These are phyloP conservation scores for Rhagonycha lutea DNA, from an alignment of 2,888 invertebrate genomes.

Conservation along the genomic window DNA sequence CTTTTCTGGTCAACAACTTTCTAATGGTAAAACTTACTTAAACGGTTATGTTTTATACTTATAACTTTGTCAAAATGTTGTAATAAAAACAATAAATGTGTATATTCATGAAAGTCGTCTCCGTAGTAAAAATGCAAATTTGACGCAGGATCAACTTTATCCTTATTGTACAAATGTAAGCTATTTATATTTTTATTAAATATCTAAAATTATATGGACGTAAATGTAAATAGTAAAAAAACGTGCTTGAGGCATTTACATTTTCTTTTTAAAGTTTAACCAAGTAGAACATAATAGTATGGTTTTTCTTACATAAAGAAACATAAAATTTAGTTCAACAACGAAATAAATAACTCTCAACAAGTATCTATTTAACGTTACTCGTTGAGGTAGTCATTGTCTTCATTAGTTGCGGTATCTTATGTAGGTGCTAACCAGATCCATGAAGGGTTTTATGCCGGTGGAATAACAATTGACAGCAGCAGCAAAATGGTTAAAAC, in stretches of 20 bases:
- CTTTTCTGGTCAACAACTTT: conserved; percentile 17
- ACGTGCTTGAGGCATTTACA: not conserved
- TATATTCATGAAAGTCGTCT: not conserved
- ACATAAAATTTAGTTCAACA: not conserved
- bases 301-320: not conserved
- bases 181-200: not conserved
- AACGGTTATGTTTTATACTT: conserved; percentile 15
- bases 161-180: not conserved
- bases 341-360: not conserved
- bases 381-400: not conserved
- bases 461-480: conserved; percentile 1
- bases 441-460: not conserved
- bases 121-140: not conserved
- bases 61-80: conserved; percentile 8
- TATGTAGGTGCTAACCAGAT: not conserved
- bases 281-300: not conserved
- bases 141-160: not conserved
- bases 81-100: conserved; percentile 4
- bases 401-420: conserved; percentile 1
- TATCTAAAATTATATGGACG: not conserved
- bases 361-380: not conserved
- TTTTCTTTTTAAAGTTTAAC: not conserved
- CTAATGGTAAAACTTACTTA: conserved; percentile 26
- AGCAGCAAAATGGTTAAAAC: not conserved
- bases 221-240: not conserved